Evolutionary conservation across 2,888 invertebrate genomes (phyloP).

Genomic region (Parascotia fuliginaria): DNA sequence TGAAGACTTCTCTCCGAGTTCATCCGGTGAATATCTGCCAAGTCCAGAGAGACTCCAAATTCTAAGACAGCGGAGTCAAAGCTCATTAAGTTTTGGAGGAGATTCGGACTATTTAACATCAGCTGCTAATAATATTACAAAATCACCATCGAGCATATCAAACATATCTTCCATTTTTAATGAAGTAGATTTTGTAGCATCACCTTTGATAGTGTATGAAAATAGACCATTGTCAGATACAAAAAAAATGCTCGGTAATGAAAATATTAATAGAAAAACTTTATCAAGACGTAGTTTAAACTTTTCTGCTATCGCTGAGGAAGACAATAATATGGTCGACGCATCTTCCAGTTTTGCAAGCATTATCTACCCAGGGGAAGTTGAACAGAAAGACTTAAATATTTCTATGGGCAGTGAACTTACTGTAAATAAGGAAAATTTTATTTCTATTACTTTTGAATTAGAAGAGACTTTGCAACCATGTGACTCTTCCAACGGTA

Average conservation of each 20-base stretch:
- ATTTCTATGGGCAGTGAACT: neutral
- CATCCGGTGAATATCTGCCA: neutral
- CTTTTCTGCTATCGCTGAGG: slow-evolving; percentile 2
- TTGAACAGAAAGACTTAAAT: neutral
- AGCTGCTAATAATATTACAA: slow-evolving; percentile 2
- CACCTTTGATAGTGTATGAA: neutral
- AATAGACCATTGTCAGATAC: neutral
- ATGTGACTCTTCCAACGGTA: neutral
- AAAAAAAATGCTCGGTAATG: neutral
- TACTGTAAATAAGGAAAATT: neutral
- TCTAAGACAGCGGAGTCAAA: neutral
- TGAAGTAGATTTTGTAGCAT: slow-evolving; percentile 1
- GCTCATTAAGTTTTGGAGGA: neutral
- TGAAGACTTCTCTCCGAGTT: neutral
- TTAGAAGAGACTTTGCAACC: neutral
- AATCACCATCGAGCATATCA: slow-evolving; percentile 1
- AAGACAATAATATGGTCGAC: slow-evolving; percentile 1
- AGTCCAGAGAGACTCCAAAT: neutral
- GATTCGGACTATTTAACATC: neutral
- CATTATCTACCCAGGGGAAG: neutral
- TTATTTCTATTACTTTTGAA: neutral
- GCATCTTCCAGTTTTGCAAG: neutral
- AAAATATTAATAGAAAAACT: slow-evolving; percentile 1
- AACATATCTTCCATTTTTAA: slow-evolving; percentile 2
- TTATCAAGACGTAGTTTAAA: slow-evolving; percentile 2